Percentiles rank a stretch among this genome's conserved stretches.
These are phyloP conservation scores for Folsomia manolachei DNA, from an alignment of 2,888 invertebrate species.

Conservation along the genomic window DNA sequence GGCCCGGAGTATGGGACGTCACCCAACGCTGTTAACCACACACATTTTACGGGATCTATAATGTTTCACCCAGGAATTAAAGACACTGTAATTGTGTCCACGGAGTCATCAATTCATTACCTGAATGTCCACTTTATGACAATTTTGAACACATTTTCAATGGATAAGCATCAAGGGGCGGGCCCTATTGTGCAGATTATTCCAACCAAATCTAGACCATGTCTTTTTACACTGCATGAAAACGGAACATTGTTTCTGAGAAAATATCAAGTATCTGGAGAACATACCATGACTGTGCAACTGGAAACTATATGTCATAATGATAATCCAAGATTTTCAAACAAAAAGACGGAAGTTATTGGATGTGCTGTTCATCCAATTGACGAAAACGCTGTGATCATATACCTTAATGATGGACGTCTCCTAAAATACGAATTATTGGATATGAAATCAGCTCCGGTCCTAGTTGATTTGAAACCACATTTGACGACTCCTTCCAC, in stretches of 20 bases:
- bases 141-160: conserved; percentile 32
- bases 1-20: conserved; percentile 38
- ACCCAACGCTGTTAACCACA: conserved; percentile 11
- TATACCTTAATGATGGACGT: conserved; percentile 48
- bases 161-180: conserved; percentile 30
- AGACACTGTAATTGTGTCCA: conserved; percentile 42
- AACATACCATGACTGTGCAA: conserved; percentile 34
- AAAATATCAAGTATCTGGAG: conserved; percentile 44
- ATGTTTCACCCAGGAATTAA: conserved; percentile 43
- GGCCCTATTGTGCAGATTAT: conserved; percentile 37
- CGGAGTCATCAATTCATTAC: conserved; percentile 36
- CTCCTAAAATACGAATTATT: conserved; percentile 42
- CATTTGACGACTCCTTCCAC: conserved; percentile 41
- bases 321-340: conserved; percentile 44
- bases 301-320: conserved; percentile 42
- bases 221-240: conserved; percentile 45
- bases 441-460: conserved; percentile 21
- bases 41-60: conserved; percentile 20
- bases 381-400: conserved; percentile 38
- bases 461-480: conserved; percentile 20
- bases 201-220: conserved; percentile 36
- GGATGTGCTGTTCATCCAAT: conserved; percentile 37
- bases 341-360: conserved; percentile 47
- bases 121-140: conserved; percentile 46
- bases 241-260: conserved; percentile 43